Evolutionary conservation across 2,113 vertebrate genomes (phyloP), one percentile per base, ranked within the genome.

Genomic region (Xiphias gladius): DNA sequence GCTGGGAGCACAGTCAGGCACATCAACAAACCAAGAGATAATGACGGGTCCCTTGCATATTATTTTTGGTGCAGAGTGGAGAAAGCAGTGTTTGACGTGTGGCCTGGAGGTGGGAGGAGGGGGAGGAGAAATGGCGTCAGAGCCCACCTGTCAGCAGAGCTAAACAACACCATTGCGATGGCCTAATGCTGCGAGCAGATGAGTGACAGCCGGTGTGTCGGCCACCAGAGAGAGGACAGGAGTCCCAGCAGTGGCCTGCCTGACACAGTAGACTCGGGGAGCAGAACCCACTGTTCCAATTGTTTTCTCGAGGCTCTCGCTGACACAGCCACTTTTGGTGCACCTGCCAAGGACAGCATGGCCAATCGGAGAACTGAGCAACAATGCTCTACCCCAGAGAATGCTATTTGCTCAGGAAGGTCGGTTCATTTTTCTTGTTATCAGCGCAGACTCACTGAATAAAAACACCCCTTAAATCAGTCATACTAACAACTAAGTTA

Each of bases 141-240:
- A 92, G 90, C 87, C 90, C 92, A 94, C 92, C 92, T 93, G 94
- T 92, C 92, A 90, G 88, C 82, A 58, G 76, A 82, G 92, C 89
- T 90, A 94, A 94, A 94, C 90, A 93, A 89, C 84, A 75, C 94
- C 93, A 95, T 93, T 93, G 92, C 90, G 94, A 95, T 92, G 32
- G 79, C 79, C 90, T 88, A 86, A 82, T 89, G 92, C 91, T 76
- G 90, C 48, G 55, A 76, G 66, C 73, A 70, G 84, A 83, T 93
- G 93, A 94, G 86, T 92, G 95, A 91, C 93, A 91, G 90, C 74
- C 85, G 83, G 89, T 52, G 81, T 82, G 76, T 72, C 50, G 28
- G 67, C 73, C 52, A 48, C 65, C 66, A 48, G 69, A 86, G 85
- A 80, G 71, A 69, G 73, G 37, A 63, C 69, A 68, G 68, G 73